A percentile compares a stretch with the other conserved stretches of the same genome.
Evolutionary conservation across 2,888 invertebrate species (phyloP).

Genomic region (Sinodicranocentrus sp.): DNA sequence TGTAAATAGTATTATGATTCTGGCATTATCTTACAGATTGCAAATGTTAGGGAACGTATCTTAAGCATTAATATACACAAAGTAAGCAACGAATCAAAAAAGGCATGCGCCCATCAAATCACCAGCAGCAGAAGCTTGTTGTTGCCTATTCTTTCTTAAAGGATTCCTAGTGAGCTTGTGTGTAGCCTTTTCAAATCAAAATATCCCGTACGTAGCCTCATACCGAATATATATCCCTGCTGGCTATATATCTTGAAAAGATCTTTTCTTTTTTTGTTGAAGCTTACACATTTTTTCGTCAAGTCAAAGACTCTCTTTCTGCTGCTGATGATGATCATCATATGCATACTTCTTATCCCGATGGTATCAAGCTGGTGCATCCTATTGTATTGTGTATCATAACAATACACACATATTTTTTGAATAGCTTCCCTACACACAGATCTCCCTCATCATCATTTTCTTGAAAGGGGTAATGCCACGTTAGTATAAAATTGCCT

Average conservation of each 20-base stretch:
- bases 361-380: conserved; percentile 4
- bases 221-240: conserved; percentile 16
- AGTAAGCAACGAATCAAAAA: neutral
- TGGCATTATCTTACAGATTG: too few species aligned
- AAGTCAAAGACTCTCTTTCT: neutral
- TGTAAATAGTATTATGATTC: too few species aligned
- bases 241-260: neutral
- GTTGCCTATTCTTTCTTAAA: neutral
- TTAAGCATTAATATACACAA: too few species aligned
- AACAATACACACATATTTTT: neutral
- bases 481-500: neutral
- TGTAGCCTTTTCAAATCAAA: conserved; percentile 14
- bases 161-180: neutral
- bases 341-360: neutral
- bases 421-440: neutral
- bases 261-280: neutral
- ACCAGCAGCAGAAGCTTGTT: conserved; percentile 2
- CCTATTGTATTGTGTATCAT: neutral
- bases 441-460: conserved; percentile 13
- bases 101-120: conserved; percentile 28
- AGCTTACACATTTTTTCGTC: conserved; percentile 27
- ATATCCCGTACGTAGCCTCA: neutral
- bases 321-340: neutral
- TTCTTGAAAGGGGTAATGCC: neutral
- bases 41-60: too few species aligned